Percentiles rank a stretch among this genome's conserved stretches.
These are phyloP conservation scores for Tetraodon nigroviridis DNA, from an alignment of 2,113 vertebrate genomes.

Conservation along the genomic window DNA sequence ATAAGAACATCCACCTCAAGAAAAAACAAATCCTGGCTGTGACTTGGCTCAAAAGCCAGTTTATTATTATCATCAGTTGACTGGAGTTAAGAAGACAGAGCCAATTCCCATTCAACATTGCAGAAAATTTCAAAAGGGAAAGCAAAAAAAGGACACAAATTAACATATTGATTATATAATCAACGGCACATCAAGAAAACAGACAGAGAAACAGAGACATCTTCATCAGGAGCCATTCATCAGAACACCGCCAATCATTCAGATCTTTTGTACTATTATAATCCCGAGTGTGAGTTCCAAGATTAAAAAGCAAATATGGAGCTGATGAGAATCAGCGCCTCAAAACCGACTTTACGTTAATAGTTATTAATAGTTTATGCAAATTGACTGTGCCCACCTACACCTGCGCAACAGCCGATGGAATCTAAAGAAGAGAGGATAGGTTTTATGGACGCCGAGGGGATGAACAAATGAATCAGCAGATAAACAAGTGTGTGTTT, in stretches of 20 bases:
- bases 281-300: conserved; percentile 36
- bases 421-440: conserved; percentile 15
- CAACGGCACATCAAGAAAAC: too few species aligned
- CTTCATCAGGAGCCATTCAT: conserved; percentile 11
- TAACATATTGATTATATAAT: too few species aligned
- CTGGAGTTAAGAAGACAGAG: too few species aligned
- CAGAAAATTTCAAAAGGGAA: too few species aligned
- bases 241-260: conserved; percentile 7
- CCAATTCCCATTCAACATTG: too few species aligned
- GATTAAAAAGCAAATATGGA: conserved; percentile 30
- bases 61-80: too few species aligned
- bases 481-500: conserved; percentile 45
- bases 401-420: conserved; percentile 14
- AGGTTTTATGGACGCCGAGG: conserved; percentile 6
- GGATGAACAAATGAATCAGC: neutral
- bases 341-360: conserved; percentile 15
- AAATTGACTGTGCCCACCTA: conserved; percentile 12
- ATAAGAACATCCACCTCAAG: too few species aligned
- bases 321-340: conserved; percentile 13
- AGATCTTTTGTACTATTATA: conserved; percentile 7
- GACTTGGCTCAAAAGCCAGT: too few species aligned
- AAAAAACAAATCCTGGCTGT: too few species aligned
- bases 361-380: conserved; percentile 15
- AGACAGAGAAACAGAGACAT: neutral
- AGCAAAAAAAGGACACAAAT: too few species aligned